Conservation (phyloP, 64 coral and sea anemone species). For the Montipora efflorescens region DNA sequence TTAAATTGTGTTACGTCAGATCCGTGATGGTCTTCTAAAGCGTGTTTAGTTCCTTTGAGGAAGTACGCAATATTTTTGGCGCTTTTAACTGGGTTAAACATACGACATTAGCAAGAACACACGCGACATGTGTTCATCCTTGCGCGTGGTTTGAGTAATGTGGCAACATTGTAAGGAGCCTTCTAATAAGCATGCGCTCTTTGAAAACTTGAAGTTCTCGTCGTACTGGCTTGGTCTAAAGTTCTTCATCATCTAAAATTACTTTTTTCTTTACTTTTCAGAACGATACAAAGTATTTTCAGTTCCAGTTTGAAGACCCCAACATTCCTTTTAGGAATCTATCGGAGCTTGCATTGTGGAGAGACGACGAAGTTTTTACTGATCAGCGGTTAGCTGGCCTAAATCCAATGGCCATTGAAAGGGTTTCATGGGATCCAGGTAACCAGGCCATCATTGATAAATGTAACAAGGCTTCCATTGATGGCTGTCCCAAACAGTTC, state of each 20-base stretch:
- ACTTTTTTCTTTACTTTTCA: not conserved
- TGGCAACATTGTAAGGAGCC: no score
- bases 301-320: constrained; percentile 54
- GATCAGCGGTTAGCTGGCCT: constrained; percentile 70
- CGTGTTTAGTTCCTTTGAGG: no score
- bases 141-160: no score
- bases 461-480: not conserved
- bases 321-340: constrained; percentile 56
- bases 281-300: constrained; percentile 61
- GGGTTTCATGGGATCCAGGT: constrained; percentile 37
- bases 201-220: not conserved
- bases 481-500: no score
- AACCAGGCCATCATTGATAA: not conserved
- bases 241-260: not conserved
- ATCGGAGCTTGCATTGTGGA: constrained; percentile 49
- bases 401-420: constrained; percentile 68
- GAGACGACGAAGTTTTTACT: constrained; percentile 60
- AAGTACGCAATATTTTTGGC: no score
- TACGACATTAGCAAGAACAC: no score
- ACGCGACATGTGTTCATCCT: no score
- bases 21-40: no score
- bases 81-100: no score
- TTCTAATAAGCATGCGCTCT: no score
- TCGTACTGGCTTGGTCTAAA: no score
- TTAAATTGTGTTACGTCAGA: no score